Evolutionary conservation across 2,797 vertebrate genomes (phyloP).

Genomic region (Myripristis jacobus): DNA sequence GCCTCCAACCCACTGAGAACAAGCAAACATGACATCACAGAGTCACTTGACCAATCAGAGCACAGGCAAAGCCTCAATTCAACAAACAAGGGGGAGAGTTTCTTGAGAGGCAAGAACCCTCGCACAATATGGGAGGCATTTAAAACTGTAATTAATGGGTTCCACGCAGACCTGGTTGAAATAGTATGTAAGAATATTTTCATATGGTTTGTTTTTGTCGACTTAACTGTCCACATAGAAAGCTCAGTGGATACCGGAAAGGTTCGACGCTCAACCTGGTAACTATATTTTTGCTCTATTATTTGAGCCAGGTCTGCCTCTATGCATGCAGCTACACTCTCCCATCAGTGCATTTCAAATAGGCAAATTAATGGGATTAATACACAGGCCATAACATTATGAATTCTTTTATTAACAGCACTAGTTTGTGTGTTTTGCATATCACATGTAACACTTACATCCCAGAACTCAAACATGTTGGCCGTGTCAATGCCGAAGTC

Average conservation of each 20-base stretch:
- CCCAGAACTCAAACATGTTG: conserved; percentile 99
- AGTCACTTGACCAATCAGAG: conserved; percentile 58
- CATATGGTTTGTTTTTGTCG: neutral
- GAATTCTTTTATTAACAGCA: neutral
- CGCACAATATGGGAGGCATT: neutral
- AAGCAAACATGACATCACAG: conserved; percentile 70
- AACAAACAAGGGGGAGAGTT: neutral
- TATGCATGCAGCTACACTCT: neutral
- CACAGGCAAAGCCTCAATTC: conserved; percentile 6
- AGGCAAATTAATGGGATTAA: neutral
- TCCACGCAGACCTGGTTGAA: neutral
- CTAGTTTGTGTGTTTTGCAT: neutral
- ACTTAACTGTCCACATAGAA: too few relatives aligned
- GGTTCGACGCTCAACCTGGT: too few relatives aligned
- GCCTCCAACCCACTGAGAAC: conserved; percentile 95
- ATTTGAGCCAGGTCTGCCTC: neutral
- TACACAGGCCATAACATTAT: neutral
- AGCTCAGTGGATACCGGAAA: too few relatives aligned
- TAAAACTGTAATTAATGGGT: neutral
- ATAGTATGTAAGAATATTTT: too few relatives aligned
- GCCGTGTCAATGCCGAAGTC: conserved; percentile 95
- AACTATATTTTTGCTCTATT: neutral
- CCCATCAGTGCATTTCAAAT: neutral
- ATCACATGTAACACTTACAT: conserved; percentile 87
- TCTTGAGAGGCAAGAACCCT: too few relatives aligned